Conservation (phyloP, 2,888 invertebrate genomes). For the Melikaiella ostensackeni region DNA sequence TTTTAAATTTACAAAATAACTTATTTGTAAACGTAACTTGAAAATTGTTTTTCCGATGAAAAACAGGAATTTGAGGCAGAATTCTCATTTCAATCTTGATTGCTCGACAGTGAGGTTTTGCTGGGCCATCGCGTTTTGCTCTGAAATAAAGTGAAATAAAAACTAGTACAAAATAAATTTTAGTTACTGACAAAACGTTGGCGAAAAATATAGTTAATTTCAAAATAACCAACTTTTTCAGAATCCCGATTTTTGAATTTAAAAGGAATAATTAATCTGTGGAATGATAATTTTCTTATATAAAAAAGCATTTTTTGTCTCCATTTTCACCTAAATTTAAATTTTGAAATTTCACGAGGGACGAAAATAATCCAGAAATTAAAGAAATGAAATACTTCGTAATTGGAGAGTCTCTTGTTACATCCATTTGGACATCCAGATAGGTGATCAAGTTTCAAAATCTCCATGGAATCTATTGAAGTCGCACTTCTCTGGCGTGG, state of each 20-base stretch:
- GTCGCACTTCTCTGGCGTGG: constrained; percentile 56
- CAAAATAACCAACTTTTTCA: background rate
- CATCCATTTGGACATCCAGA: constrained; percentile 39
- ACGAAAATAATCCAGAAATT: constrained; percentile 4
- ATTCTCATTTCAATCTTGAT: constrained; percentile 8
- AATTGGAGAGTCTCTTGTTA: constrained; percentile 12
- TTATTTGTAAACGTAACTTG: background rate
- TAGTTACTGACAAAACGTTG: background rate
- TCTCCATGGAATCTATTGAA: constrained; percentile 64
- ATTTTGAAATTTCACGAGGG: too few relatives aligned
- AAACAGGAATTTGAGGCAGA: background rate
- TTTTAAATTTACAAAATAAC: background rate
- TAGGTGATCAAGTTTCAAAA: constrained; percentile 60
- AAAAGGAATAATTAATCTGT: too few relatives aligned
- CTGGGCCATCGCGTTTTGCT: constrained; percentile 58
- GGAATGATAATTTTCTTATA: too few relatives aligned
- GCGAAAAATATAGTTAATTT: background rate
- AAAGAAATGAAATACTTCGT: constrained; percentile 47
- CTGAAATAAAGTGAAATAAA: constrained; percentile 8
- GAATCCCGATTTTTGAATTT: background rate
- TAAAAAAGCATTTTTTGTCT: too few relatives aligned
- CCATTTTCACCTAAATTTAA: too few relatives aligned
- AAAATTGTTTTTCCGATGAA: background rate
- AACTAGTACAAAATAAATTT: background rate
- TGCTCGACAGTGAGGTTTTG: constrained; percentile 43